phyloP scores from a whole-genome alignment of 2,797 vertebrate species.

The Pelochelys cantorii region DNA sequence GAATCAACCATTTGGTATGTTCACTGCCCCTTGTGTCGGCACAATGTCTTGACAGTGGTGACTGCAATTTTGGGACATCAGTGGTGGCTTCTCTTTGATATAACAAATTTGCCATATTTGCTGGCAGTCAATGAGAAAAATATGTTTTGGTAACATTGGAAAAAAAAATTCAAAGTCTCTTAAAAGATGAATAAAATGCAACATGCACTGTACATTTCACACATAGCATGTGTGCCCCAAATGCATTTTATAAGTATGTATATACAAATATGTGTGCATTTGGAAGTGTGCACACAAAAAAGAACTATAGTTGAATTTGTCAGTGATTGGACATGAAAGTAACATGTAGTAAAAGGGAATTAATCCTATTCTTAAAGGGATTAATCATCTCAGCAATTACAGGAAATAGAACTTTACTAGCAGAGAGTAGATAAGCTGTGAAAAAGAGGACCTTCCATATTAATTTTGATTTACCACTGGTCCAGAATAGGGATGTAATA shows the following conservation, averaged over 20 bases:
- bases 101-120: not conserved
- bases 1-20: not conserved
- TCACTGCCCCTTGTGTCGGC: not conserved
- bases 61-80: not conserved
- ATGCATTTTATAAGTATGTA: not conserved
- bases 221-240: not conserved
- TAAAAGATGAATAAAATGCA: not conserved
- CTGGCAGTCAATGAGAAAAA: not conserved
- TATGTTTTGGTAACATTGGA: not conserved
- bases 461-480: not conserved
- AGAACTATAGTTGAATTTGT: not conserved
- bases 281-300: not conserved
- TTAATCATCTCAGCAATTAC: not conserved
- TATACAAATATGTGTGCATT: not conserved
- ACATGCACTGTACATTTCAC: not conserved
- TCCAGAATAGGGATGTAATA: not conserved
- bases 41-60: not conserved
- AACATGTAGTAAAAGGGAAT: not conserved
- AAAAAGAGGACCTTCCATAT: not conserved
- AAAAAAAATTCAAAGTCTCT: not conserved
- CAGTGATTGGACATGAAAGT: not conserved
- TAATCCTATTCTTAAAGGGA: not conserved
- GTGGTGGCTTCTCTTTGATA: not conserved
- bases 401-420: not conserved
- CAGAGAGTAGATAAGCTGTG: not conserved